phyloP scores from a whole-genome alignment of 2,113 vertebrate species.

The Acrocephalus kingi region DNA sequence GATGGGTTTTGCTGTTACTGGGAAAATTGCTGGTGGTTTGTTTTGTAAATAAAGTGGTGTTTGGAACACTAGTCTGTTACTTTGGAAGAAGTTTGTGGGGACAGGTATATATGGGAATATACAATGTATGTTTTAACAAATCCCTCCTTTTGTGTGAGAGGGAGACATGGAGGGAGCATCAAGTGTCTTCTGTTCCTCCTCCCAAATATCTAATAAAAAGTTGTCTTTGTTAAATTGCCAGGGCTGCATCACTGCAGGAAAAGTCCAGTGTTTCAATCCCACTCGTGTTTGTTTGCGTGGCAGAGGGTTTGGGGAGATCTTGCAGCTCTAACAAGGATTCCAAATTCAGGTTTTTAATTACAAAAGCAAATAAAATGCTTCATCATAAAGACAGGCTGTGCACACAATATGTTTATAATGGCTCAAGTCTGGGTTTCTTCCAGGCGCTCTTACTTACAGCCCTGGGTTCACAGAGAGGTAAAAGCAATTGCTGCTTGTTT shows the following conservation, averaged over 20 bases:
- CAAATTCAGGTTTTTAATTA: slow-evolving; percentile 4
- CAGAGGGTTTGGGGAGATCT: background rate
- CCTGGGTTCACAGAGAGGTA: background rate
- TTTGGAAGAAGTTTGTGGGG: background rate
- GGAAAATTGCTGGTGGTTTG: background rate
- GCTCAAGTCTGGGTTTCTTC: background rate
- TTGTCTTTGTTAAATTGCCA: background rate
- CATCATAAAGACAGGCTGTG: background rate
- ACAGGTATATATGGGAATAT: background rate
- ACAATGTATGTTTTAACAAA: background rate
- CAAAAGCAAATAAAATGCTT: background rate
- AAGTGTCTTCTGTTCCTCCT: background rate
- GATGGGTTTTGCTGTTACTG: background rate
- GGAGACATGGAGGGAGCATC: background rate
- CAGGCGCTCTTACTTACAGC: background rate
- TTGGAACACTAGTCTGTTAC: background rate
- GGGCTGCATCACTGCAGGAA: background rate
- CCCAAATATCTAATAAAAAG: background rate
- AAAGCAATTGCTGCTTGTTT: background rate
- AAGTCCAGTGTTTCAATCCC: background rate
- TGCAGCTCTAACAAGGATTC: background rate
- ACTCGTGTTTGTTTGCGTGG: background rate
- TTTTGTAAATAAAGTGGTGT: background rate
- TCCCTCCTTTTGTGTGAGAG: background rate
- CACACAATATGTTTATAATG: background rate